phyloP scores from a whole-genome alignment of 2,888 invertebrate genomes.

The Meteorus colon region DNA sequence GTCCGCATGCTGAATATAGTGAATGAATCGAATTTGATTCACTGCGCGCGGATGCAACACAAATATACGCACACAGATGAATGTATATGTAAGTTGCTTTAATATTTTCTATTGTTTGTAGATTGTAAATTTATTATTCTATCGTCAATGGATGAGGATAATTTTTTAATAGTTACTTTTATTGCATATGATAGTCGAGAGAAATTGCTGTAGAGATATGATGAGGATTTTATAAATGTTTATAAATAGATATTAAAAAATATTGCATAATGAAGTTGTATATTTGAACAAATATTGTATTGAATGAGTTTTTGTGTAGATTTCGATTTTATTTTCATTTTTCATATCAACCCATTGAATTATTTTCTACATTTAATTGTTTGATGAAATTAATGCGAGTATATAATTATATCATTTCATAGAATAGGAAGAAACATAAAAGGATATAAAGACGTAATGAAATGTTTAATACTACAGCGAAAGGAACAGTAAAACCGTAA shows the following conservation, averaged over 20 bases:
- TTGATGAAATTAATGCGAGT: too few species aligned
- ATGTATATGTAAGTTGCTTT: not conserved
- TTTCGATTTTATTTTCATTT: too few species aligned
- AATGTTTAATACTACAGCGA: too few species aligned
- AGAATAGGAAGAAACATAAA: too few species aligned
- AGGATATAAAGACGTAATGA: too few species aligned
- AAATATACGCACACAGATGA: not conserved
- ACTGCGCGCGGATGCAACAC: conserved; percentile 19
- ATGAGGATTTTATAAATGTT: not conserved
- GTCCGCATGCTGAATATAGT: conserved; percentile 17
- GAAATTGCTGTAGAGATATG: not conserved
- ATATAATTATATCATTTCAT: too few species aligned
- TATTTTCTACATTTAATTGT: too few species aligned
- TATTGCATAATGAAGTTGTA: not conserved
- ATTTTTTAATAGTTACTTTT: conserved; percentile 11
- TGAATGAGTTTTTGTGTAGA: too few species aligned
- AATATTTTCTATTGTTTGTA: conserved; percentile 31
- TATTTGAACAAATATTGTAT: too few species aligned
- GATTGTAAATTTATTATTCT: conserved; percentile 24
- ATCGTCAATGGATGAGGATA: not conserved
- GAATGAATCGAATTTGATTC: conserved; percentile 40
- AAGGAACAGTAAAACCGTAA: too few species aligned
- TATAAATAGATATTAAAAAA: not conserved
- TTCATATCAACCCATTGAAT: too few species aligned
- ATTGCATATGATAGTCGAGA: not conserved